These are phyloP conservation scores for Poecilia gillii DNA, from an alignment of 2,797 vertebrate genomes.

Conservation along the genomic window DNA sequence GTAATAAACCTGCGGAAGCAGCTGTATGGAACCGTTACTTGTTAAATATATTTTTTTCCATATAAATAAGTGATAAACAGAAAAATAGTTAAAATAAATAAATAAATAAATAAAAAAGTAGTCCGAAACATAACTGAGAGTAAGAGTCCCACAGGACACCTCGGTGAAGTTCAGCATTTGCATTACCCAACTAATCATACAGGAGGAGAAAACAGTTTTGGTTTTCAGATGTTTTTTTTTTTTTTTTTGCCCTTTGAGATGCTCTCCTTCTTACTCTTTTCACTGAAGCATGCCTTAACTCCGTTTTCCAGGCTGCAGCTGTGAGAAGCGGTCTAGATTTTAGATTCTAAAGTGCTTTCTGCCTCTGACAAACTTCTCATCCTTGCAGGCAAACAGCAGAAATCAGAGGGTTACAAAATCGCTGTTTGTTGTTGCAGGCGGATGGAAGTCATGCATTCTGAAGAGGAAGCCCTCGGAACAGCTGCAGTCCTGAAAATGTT, in stretches of 20 bases:
- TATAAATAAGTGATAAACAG: neutral
- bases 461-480: neutral
- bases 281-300: neutral
- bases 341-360: slow-evolving; percentile 4
- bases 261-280: neutral
- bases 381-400: neutral
- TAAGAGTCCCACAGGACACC: neutral
- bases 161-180: neutral
- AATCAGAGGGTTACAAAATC: neutral
- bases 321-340: neutral
- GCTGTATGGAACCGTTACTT: neutral
- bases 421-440: neutral
- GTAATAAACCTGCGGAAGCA: neutral
- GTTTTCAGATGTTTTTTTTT: neutral
- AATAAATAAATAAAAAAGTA: neutral
- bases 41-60: neutral
- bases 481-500: neutral
- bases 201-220: neutral
- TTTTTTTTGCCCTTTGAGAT: neutral
- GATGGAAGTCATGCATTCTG: neutral
- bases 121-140: neutral
- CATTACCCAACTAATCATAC: neutral
- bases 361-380: neutral
- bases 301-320: neutral
- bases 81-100: neutral